Percentiles rank a stretch among this genome's conserved stretches.
Evolutionary conservation across 2,888 invertebrate species (phyloP).

Genomic region (Andrena chrysosceles): DNA sequence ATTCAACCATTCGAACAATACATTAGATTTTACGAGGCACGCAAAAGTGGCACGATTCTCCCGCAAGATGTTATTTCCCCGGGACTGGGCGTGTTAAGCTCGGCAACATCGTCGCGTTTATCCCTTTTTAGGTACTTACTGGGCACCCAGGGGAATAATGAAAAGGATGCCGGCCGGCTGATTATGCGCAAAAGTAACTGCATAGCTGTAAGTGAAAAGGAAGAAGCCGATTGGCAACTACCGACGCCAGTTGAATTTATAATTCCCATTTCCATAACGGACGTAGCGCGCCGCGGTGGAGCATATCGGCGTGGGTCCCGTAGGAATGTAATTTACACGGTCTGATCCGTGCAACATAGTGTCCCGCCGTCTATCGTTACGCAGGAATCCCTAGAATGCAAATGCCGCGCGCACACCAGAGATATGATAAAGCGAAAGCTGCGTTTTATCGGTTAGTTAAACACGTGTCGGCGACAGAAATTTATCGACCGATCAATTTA

Average conservation of each 20-base stretch:
- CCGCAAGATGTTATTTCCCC: constrained; percentile 22
- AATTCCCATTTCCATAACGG: constrained; percentile 30
- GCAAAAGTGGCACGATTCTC: constrained; percentile 15
- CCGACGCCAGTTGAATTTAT: constrained; percentile 39
- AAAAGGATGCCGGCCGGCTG: constrained; percentile 43
- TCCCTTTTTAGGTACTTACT: constrained; percentile 42
- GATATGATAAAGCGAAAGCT: constrained; percentile 1
- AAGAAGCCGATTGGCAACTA: constrained; percentile 40
- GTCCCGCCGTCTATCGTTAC: background rate
- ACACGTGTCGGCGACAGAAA: constrained; percentile 12
- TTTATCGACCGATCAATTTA: constrained; percentile 37
- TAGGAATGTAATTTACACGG: constrained; percentile 7
- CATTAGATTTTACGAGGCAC: constrained; percentile 25
- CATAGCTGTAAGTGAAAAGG: constrained; percentile 49
- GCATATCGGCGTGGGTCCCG: background rate
- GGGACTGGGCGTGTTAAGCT: constrained; percentile 34
- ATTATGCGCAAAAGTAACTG: constrained; percentile 46
- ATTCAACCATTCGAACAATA: constrained; percentile 3
- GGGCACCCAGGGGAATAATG: constrained; percentile 29
- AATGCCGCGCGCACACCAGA: background rate
- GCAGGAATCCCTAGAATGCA: background rate
- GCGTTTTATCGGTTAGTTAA: constrained; percentile 5
- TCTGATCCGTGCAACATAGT: background rate
- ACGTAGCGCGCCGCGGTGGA: background rate
- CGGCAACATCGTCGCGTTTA: constrained; percentile 15